Conservation (phyloP, 2,888 invertebrate species). For the Nomada lathburiana region DNA sequence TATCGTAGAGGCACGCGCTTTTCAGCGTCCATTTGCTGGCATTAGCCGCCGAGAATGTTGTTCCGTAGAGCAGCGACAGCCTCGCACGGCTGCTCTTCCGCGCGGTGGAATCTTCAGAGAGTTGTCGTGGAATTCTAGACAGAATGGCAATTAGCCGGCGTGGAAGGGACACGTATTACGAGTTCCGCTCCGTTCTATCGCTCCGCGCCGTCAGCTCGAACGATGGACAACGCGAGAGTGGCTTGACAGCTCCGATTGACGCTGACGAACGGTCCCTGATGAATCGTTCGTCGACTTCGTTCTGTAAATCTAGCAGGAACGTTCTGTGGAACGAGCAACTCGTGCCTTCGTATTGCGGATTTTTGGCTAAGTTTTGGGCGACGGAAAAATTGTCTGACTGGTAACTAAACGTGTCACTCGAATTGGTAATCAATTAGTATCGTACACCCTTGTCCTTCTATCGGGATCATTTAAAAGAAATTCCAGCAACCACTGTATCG, state of each 20-base stretch:
- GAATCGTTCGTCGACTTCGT: slow-evolving; percentile 27
- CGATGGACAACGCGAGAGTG: slow-evolving; percentile 22
- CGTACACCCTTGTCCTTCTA: too few relatives aligned
- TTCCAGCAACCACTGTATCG: too few relatives aligned
- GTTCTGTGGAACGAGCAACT: slow-evolving; percentile 26
- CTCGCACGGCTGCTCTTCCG: slow-evolving; percentile 42
- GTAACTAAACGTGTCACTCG: too few relatives aligned
- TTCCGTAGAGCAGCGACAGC: neutral
- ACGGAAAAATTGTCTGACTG: too few relatives aligned
- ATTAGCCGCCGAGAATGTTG: slow-evolving; percentile 22
- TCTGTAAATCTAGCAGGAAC: slow-evolving; percentile 10
- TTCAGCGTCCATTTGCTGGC: slow-evolving; percentile 30
- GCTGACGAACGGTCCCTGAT: slow-evolving; percentile 59
- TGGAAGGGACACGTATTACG: slow-evolving; percentile 39
- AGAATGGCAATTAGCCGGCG: slow-evolving; percentile 53
- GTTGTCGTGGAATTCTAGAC: slow-evolving; percentile 44
- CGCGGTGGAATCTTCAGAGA: slow-evolving; percentile 38
- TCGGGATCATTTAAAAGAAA: too few relatives aligned
- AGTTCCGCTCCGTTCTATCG: slow-evolving; percentile 47
- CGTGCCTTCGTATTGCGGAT: neutral
- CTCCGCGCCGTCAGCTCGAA: slow-evolving; percentile 38
- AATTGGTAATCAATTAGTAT: too few relatives aligned
- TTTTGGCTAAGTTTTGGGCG: too few relatives aligned
- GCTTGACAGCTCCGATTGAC: slow-evolving; percentile 53
- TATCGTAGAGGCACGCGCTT: slow-evolving; percentile 17